phyloP scores from a whole-genome alignment of 1,140 invertebrate species.

The Leptopilina boulardi region DNA sequence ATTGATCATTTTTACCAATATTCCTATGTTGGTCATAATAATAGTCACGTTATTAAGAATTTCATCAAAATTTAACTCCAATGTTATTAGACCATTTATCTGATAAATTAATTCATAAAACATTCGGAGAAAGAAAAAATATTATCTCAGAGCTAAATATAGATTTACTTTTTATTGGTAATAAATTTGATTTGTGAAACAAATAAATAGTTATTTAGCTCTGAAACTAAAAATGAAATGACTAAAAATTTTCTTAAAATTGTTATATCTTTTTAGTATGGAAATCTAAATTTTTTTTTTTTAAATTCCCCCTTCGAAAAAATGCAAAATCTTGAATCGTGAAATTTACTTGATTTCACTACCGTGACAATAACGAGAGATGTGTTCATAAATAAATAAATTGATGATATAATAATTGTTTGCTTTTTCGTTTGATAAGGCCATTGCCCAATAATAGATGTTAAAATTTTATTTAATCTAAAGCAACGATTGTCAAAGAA shows the following conservation, averaged over 20 bases:
- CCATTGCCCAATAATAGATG: neutral
- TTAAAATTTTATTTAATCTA: neutral
- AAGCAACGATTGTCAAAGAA: conserved; percentile 14
- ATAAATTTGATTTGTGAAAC: too few relatives aligned
- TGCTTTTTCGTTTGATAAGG: neutral
- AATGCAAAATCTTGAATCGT: too few relatives aligned
- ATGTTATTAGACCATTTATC: neutral
- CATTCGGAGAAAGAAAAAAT: too few relatives aligned
- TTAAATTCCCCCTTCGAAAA: too few relatives aligned
- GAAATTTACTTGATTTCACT: neutral
- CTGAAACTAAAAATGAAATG: too few relatives aligned
- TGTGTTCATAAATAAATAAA: neutral
- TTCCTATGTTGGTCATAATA: neutral
- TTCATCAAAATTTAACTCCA: neutral
- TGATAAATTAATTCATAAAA: neutral
- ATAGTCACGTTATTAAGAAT: neutral
- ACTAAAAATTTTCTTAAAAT: too few relatives aligned
- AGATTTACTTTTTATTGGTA: too few relatives aligned
- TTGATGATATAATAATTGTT: neutral
- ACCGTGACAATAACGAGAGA: neutral
- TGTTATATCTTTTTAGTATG: too few relatives aligned
- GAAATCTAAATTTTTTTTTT: too few relatives aligned
- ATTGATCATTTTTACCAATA: neutral
- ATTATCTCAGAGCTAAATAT: too few relatives aligned
- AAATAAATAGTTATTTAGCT: too few relatives aligned